A percentile compares a stretch with the other conserved stretches of the same genome.
Conservation (phyloP, 2,888 invertebrate species). For the Eledona agricola region DNA sequence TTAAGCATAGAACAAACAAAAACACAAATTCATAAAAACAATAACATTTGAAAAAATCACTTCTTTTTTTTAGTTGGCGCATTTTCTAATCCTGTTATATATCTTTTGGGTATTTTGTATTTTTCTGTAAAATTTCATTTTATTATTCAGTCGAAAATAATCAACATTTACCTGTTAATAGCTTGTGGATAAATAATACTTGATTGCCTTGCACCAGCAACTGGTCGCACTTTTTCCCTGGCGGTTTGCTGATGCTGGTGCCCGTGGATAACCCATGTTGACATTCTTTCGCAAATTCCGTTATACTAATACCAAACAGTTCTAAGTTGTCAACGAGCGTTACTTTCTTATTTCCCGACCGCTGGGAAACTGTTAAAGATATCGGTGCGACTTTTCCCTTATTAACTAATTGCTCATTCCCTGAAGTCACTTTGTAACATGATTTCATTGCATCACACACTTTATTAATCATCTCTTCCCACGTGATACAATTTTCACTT, state of each 20-base stretch:
- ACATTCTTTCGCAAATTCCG: slow-evolving; percentile 81
- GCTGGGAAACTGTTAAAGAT: slow-evolving; percentile 77
- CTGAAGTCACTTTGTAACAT: slow-evolving; percentile 71
- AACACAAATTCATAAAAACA: background rate
- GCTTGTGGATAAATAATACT: slow-evolving; percentile 65
- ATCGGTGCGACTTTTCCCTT: slow-evolving; percentile 81
- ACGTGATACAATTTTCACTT: slow-evolving; percentile 66
- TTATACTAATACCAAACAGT: slow-evolving; percentile 81
- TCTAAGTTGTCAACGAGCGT: slow-evolving; percentile 91
- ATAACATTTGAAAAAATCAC: slow-evolving; percentile 47
- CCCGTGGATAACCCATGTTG: slow-evolving; percentile 89
- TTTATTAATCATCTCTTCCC: slow-evolving; percentile 76
- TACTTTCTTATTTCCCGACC: slow-evolving; percentile 90
- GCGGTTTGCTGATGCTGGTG: slow-evolving; percentile 78
- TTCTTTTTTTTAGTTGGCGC: slow-evolving; percentile 74
- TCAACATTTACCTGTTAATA: slow-evolving; percentile 52
- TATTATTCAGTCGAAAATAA: slow-evolving; percentile 4
- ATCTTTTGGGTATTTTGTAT: slow-evolving; percentile 79
- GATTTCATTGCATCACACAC: slow-evolving; percentile 76
- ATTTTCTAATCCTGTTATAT: slow-evolving; percentile 78
- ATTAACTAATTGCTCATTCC: slow-evolving; percentile 64
- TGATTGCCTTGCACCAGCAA: slow-evolving; percentile 93
- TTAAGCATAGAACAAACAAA: slow-evolving; percentile 1
- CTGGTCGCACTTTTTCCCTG: slow-evolving; percentile 78
- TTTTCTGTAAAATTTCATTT: slow-evolving; percentile 66